Base-by-base conservation (phyloP, 2,113 vertebrate species). In the Hippolais icterina region DNA sequence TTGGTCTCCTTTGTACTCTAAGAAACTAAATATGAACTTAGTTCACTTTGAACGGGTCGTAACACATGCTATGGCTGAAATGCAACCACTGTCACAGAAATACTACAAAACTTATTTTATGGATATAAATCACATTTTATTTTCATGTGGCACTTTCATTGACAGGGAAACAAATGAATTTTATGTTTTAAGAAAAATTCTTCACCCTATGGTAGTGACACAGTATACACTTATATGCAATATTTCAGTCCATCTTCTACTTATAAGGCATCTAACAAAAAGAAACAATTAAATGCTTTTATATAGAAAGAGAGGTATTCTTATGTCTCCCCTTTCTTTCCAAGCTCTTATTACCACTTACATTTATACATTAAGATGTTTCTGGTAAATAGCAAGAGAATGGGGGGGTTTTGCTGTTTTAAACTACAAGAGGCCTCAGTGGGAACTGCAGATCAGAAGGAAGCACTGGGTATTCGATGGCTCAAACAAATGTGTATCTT, bases 401-500 rank as follows among this genome's bases (percentile, higher is more conserved):
- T 13, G 27, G 2, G 10, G 0, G 0, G 14, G 42, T 39, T 61
- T 83, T 14, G 17, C 50, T 66, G 15, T 27, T 76, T 80, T 35
- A 39, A 66, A 46, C 21, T 23, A 18, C 0, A 2, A 57, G 12
- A 56, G 10, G 19, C 4, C 47, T 33, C 25, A 28, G 1, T 2
- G 5, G 24, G 50, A 95, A 25, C 33, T 35, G 50, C 41, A 59
- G 37, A 82, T 19, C 24, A 69, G 31, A 83, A 39, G 15, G 12
- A 47, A 60, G 25, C 33, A 76, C 15, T 35, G 1, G 0, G 11
- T 27, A 49, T 50, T n/a, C 0, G 0, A 46, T 6, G 7, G 35
- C 13, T 79, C 53, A 85, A 35, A n/a, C 5, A 35, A 65, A 44
- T 1, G 0, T 0, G 0, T 3, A 21, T 10, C 12, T 68, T 56